Evolutionary conservation across 2,888 invertebrate species (phyloP).

Genomic region (Torymus aiolomorphi): DNA sequence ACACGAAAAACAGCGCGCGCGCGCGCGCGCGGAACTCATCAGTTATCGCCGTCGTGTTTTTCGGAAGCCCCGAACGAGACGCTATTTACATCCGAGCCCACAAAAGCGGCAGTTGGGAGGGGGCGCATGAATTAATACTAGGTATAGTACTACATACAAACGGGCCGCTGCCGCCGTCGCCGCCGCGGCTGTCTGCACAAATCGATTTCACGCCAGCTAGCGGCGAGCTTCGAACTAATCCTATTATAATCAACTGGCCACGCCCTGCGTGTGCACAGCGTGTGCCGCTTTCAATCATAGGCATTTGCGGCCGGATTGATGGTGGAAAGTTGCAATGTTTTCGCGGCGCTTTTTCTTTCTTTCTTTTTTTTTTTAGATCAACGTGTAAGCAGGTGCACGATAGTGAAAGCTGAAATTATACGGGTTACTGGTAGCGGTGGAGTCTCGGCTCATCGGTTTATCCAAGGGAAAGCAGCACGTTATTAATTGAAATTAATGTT

Average conservation of each 20-base stretch:
- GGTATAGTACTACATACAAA: background rate
- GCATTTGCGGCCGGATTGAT: background rate
- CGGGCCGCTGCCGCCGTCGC: background rate
- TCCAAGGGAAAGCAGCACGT: too few species aligned
- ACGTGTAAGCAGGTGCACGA: too few species aligned
- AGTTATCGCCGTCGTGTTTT: too few species aligned
- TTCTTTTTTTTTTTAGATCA: too few species aligned
- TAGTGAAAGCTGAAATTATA: too few species aligned
- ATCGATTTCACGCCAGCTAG: constrained; percentile 57
- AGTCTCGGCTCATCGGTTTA: too few species aligned
- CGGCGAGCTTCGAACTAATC: constrained; percentile 51
- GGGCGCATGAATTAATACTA: constrained; percentile 43
- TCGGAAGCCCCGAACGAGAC: too few species aligned
- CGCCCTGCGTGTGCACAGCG: constrained; percentile 42
- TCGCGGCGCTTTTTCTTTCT: background rate
- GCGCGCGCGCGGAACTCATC: too few species aligned
- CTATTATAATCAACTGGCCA: constrained; percentile 55
- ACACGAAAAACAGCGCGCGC: too few species aligned
- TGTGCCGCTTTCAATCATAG: background rate
- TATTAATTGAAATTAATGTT: too few species aligned
- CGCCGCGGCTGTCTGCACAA: constrained; percentile 22
- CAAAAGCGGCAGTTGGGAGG: constrained; percentile 23
- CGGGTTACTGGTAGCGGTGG: too few species aligned
- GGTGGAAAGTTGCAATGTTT: background rate
- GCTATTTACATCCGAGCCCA: constrained; percentile 34